Percentiles rank a stretch among this genome's conserved stretches.
Conservation (phyloP, 2,113 vertebrate species). For the Megaceryle maxima region DNA sequence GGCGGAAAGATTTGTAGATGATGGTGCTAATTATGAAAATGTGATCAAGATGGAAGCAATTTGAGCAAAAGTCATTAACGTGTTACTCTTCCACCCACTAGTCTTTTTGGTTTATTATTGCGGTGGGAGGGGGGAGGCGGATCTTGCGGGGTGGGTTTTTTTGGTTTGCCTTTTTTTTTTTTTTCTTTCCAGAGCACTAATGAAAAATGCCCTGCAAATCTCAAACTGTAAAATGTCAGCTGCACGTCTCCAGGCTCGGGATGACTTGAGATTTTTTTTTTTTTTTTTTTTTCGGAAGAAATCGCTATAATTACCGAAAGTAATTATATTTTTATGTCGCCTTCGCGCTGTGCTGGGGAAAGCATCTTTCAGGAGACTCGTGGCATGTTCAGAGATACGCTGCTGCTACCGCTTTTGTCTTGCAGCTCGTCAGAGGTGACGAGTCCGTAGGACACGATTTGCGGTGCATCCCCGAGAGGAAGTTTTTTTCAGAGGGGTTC, state of each 20-base stretch:
- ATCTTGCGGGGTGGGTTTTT: neutral
- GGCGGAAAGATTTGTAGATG: slow-evolving; percentile 87
- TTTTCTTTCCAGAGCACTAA: neutral
- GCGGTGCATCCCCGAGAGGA: neutral
- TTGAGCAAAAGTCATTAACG: slow-evolving; percentile 86
- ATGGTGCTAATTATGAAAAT: slow-evolving; percentile 92
- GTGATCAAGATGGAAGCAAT: slow-evolving; percentile 90
- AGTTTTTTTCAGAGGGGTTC: neutral
- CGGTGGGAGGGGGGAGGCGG: neutral
- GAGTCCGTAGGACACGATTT: neutral
- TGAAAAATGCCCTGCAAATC: too few relatives aligned
- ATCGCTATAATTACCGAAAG: neutral
- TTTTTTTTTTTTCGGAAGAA: neutral
- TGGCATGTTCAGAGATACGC: neutral
- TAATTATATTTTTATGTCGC: neutral
- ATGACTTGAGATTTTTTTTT: too few relatives aligned
- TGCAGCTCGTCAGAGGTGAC: neutral
- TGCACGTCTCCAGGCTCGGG: too few relatives aligned
- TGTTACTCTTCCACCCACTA: slow-evolving; percentile 84
- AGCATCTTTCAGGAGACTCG: neutral
- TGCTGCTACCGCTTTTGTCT: neutral
- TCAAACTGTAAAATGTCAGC: too few relatives aligned
- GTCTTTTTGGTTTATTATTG: slow-evolving; percentile 35
- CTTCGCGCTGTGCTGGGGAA: neutral
- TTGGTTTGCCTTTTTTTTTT: too few relatives aligned